These are phyloP conservation scores for Lasiommata megera DNA, from an alignment of 2,888 invertebrate species.

Conservation along the genomic window DNA sequence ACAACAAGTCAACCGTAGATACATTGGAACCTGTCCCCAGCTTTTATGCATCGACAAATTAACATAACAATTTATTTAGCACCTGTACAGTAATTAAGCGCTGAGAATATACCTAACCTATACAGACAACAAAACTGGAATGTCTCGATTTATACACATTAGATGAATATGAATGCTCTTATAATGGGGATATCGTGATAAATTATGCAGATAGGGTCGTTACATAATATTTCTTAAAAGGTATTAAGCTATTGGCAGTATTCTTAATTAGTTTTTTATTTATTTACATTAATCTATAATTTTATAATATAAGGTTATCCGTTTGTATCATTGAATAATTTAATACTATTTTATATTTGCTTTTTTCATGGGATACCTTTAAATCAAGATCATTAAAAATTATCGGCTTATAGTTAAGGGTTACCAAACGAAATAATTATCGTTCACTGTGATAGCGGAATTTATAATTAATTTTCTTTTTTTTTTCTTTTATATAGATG, in stretches of 20 bases:
- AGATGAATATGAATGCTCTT: slow-evolving; percentile 6
- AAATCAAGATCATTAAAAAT: background rate
- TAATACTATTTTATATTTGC: background rate
- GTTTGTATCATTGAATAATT: background rate
- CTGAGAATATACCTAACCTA: slow-evolving; percentile 17
- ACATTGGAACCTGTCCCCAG: slow-evolving; percentile 21
- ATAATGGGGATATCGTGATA: slow-evolving; percentile 10
- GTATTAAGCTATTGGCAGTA: slow-evolving; percentile 8
- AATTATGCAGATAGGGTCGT: slow-evolving; percentile 5
- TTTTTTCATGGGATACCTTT: too few relatives aligned
- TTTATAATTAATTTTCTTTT: too few relatives aligned
- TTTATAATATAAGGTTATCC: background rate
- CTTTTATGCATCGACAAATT: slow-evolving; percentile 27
- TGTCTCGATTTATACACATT: slow-evolving; percentile 25
- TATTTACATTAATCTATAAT: slow-evolving; percentile 5
- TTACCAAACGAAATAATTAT: background rate
- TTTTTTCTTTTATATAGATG: too few relatives aligned
- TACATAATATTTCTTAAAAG: slow-evolving; percentile 6
- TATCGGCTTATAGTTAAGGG: background rate
- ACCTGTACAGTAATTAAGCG: slow-evolving; percentile 33
- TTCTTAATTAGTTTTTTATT: slow-evolving; percentile 13
- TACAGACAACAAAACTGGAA: slow-evolving; percentile 20
- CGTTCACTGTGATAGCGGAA: background rate
- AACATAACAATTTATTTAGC: slow-evolving; percentile 35
- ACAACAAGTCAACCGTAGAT: slow-evolving; percentile 20